Percentiles rank a stretch among this genome's conserved stretches.
These are phyloP conservation scores for Montipora cactus DNA, from an alignment of 64 coral and sea anemone species.

Conservation along the genomic window DNA sequence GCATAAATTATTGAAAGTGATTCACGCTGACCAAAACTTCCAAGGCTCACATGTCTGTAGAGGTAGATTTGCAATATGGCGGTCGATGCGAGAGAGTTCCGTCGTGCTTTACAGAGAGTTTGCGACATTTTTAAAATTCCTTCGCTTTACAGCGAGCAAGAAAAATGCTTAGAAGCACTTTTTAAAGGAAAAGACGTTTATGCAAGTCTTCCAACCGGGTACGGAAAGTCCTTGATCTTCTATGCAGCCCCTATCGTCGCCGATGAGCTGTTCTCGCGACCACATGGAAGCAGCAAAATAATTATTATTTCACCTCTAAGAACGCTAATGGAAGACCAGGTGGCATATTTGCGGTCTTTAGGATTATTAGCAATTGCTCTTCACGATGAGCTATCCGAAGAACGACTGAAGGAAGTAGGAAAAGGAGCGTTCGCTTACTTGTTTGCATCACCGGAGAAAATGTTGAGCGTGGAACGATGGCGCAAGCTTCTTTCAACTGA, in stretches of 20 bases:
- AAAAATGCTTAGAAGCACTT: slow-evolving; percentile 47
- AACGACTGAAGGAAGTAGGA: slow-evolving; percentile 46
- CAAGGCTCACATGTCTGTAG: too few relatives aligned
- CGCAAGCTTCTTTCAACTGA: slow-evolving; percentile 22
- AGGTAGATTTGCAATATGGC: too few relatives aligned
- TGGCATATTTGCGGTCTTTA: slow-evolving; percentile 43
- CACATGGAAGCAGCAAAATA: slow-evolving; percentile 17
- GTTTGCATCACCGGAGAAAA: slow-evolving; percentile 61
- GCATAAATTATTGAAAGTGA: too few relatives aligned
- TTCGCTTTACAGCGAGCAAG: slow-evolving; percentile 46
- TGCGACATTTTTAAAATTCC: slow-evolving; percentile 65
- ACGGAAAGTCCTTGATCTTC: slow-evolving; percentile 63
- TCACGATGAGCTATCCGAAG: slow-evolving; percentile 50
- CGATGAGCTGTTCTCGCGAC: slow-evolving; percentile 35
- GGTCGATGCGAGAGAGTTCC: background rate
- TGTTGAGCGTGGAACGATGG: slow-evolving; percentile 45
- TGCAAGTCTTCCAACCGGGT: slow-evolving; percentile 70
- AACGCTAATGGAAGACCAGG: slow-evolving; percentile 71
- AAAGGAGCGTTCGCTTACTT: slow-evolving; percentile 55
- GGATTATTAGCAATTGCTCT: slow-evolving; percentile 47
- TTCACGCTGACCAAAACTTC: too few relatives aligned
- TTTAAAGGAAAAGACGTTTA: slow-evolving; percentile 40
- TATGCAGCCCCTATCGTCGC: slow-evolving; percentile 47
- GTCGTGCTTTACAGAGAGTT: background rate
- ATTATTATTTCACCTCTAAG: slow-evolving; percentile 52